These are phyloP conservation scores for Apostichopus leukothele DNA, from an alignment of 53 echinoderm and acorn worm genomes.

Conservation along the genomic window DNA sequence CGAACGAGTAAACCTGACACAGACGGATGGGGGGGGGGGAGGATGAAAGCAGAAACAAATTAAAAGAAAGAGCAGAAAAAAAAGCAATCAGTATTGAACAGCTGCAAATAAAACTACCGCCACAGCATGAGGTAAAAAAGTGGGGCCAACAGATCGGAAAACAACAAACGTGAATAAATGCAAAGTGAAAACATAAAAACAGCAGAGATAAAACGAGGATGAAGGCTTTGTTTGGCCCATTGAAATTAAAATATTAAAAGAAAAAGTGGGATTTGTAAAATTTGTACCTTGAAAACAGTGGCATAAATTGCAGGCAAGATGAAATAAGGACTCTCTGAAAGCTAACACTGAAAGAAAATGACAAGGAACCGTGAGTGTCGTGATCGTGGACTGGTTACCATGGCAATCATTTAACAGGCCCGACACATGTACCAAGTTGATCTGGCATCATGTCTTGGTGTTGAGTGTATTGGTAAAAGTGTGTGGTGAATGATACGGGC, in stretches of 20 bases:
- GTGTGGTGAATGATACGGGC: too few relatives aligned
- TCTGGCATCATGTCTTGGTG: not conserved
- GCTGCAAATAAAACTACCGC: not conserved
- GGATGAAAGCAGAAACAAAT: not conserved
- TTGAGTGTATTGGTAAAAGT: too few relatives aligned
- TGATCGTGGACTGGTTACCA: conserved; percentile 30
- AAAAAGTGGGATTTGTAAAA: conserved; percentile 49
- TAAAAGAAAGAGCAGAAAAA: not conserved
- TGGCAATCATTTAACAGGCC: conserved; percentile 21
- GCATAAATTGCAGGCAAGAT: conserved; percentile 57
- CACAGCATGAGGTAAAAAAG: conserved; percentile 10
- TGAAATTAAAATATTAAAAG: conserved; percentile 32
- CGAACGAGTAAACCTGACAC: not conserved
- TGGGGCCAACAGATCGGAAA: not conserved
- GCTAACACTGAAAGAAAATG: conserved; percentile 53
- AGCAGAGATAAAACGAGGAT: conserved; percentile 27
- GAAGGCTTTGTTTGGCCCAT: not conserved
- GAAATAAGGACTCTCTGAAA: conserved; percentile 54
- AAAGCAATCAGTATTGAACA: not conserved
- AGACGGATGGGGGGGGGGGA: not conserved
- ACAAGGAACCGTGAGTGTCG: conserved; percentile 45
- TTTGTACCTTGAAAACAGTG: conserved; percentile 55
- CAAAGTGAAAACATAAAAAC: conserved; percentile 22
- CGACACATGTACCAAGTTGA: conserved; percentile 25
- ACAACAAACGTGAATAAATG: conserved; percentile 11